A percentile compares a stretch with the other conserved stretches of the same genome.
Conservation (phyloP, 30 jellyfish, hydroid and myxozoan genomes). For the Chrysaora quinquecirrha region DNA sequence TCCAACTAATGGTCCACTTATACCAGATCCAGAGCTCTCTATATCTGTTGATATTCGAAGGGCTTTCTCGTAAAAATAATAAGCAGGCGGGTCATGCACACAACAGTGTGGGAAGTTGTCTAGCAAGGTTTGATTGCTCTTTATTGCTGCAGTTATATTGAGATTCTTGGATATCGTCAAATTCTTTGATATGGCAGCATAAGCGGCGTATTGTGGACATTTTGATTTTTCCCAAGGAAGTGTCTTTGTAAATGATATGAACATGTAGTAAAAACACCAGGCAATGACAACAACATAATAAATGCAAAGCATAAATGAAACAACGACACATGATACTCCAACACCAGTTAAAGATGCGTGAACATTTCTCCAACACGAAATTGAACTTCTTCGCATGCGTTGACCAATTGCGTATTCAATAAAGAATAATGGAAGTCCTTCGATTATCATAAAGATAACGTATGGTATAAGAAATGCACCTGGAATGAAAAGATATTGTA, state of each 20-base stretch:
- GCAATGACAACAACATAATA: slow-evolving; percentile 86
- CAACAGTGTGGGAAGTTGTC: slow-evolving; percentile 73
- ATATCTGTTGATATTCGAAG: slow-evolving; percentile 74
- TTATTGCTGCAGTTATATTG: too few species aligned
- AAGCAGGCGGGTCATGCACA: slow-evolving; percentile 75
- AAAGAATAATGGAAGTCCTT: slow-evolving; percentile 91
- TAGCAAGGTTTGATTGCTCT: too few species aligned
- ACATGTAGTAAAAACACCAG: slow-evolving; percentile 87
- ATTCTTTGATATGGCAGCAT: background rate
- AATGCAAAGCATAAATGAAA: slow-evolving; percentile 80
- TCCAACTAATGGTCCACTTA: slow-evolving; percentile 84
- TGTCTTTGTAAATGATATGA: slow-evolving; percentile 68
- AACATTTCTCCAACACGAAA: slow-evolving; percentile 79
- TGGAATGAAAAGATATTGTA: too few species aligned
- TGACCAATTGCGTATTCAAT: slow-evolving; percentile 95
- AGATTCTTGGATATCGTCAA: background rate
- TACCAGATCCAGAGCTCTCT: slow-evolving; percentile 74
- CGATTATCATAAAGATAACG: slow-evolving; percentile 90
- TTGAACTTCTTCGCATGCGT: slow-evolving; percentile 82
- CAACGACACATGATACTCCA: slow-evolving; percentile 85
- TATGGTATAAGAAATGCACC: slow-evolving; percentile 94
- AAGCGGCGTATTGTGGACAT: slow-evolving; percentile 63
- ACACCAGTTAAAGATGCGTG: slow-evolving; percentile 90
- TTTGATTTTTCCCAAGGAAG: slow-evolving; percentile 76
- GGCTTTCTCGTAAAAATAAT: slow-evolving; percentile 81